Evolutionary conservation across 2,113 vertebrate genomes (phyloP), one percentile per base, ranked within the genome.

Genomic region (Petromus typicus): DNA sequence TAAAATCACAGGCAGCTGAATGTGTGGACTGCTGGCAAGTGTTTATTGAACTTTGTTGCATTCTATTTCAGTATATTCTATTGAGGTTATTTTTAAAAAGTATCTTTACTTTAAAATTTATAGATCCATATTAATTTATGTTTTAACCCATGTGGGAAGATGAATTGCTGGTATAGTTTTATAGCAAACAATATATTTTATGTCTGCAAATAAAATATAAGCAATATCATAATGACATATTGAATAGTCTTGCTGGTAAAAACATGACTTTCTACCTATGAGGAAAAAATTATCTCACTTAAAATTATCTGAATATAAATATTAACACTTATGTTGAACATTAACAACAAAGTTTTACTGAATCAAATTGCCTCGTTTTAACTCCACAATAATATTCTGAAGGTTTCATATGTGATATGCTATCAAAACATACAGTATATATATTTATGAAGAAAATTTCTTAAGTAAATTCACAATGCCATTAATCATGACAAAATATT

Each of bases 81-180:
- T 0, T 32, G 51, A 22, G 20, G 7, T 73, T 75, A 80, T 69
- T 94, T 92, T 75, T 30, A 54, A 94, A 57, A 67, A n/a, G 48
- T 79, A 90, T 67, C 10, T 92, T 75, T 92, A 32, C 8, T 75
- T 96, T 80, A 63, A 92, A 85, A 88, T 82, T 66, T 89, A 83
- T n/a, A 84, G n/a, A 40, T 13, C 12, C 57, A 79, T 61, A 83
- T 51, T 79, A 57, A 18, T 57, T 57, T 43, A 56, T 79, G 81
- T 78, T 20, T 75, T 84, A 57, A 94, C 10, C 13, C 7, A 92
- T 43, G 86, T 76, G 76, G 56, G 45, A 89, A 17, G 37, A n/a
- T 86, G 27, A 69, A 34, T 76, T 76, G 3, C 14, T 75, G 3
- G 3, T 67, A 89, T 66, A 45, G 45, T 85, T 73, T 94, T 76